Base-by-base conservation (phyloP, 2,888 invertebrate genomes). In the Chorisops tibialis region DNA sequence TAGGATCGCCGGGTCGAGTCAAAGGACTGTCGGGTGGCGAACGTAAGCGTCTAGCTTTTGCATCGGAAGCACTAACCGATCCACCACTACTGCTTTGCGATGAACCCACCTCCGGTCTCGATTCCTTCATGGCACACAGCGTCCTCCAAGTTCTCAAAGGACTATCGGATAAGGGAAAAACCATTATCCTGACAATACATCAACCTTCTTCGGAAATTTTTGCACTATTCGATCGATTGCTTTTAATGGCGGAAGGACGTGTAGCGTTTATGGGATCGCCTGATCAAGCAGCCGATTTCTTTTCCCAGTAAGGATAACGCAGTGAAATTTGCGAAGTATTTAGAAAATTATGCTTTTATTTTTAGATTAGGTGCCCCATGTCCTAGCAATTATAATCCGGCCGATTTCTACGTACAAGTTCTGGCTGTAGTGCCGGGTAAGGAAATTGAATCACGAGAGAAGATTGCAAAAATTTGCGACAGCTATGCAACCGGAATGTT, bases 1-100 rank as follows among this genome's bases (percentile, higher is more conserved):
- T 98, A 63, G 97, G 98, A 0, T 84, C 89, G 48, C 87, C 91
- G 0, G 96, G 96, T 0, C 80, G 91, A 18, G 80, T 91, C 39
- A 94, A 93, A 80, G 96, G 96, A 0, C 88, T 97, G 63, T 96
- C 96, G 0, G 98, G 98, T 0, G 98, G 98, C 0, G 98, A 98
- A 79, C 90, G 90, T 83, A 96, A 96, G 76, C 82, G 97, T 61
- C 80, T 98, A 11, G 91, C 96, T 0, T 96, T 99, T 75, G 98
- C 97, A 16, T 91, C 95, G n/a, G 98, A 98, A 81, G 89, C 96
- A 2, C 81, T 97, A 47, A 97, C 96, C 0, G 93, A 98, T 80
- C 98, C 98, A 0, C 88, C 93, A 0, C 80, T 98, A 45, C 86
- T 98, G 84, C 94, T 98, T 75, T 96, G 96, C 75, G 98, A 98